Conservation (phyloP, 1,140 invertebrate species). For the Eubasilissa regina region DNA sequence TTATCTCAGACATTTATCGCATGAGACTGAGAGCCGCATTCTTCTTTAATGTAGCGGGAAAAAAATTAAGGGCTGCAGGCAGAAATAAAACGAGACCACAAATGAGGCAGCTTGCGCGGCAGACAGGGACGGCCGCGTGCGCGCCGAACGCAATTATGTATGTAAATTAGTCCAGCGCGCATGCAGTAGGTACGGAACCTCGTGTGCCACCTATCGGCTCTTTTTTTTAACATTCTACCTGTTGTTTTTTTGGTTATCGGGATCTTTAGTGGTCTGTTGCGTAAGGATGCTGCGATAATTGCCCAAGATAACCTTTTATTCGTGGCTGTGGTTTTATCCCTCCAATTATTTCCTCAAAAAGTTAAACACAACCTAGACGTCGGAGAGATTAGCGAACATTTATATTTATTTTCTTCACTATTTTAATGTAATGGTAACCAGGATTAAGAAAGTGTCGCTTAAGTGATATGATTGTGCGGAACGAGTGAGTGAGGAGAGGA, state of each 20-base stretch:
- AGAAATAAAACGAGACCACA: conserved; percentile 30
- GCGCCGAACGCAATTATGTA: conserved; percentile 56
- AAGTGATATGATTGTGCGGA: too few species aligned
- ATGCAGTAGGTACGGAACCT: conserved; percentile 29
- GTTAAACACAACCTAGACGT: too few species aligned
- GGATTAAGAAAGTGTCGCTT: too few species aligned
- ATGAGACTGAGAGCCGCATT: conserved; percentile 44
- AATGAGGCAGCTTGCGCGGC: neutral
- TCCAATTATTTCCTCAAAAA: too few species aligned
- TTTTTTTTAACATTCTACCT: conserved; percentile 22
- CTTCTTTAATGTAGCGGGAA: conserved; percentile 45
- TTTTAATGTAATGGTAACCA: too few species aligned
- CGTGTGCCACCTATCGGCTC: conserved; percentile 26
- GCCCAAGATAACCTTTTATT: neutral
- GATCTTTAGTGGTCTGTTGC: conserved; percentile 4
- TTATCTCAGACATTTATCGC: conserved; percentile 29
- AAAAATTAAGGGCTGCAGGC: conserved; percentile 53
- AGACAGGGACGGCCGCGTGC: conserved; percentile 36
- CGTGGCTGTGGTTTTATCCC: conserved; percentile 6
- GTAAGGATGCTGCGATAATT: conserved; percentile 31
- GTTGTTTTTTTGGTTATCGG: conserved; percentile 11
- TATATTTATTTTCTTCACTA: too few species aligned
- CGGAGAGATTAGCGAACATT: too few species aligned
- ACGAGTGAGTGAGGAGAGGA: too few species aligned
- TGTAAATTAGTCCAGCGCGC: conserved; percentile 56